A percentile compares a stretch with the other conserved stretches of the same genome.
Conservation (phyloP, 2,888 invertebrate species). For the Rhogogaster chlorosoma region DNA sequence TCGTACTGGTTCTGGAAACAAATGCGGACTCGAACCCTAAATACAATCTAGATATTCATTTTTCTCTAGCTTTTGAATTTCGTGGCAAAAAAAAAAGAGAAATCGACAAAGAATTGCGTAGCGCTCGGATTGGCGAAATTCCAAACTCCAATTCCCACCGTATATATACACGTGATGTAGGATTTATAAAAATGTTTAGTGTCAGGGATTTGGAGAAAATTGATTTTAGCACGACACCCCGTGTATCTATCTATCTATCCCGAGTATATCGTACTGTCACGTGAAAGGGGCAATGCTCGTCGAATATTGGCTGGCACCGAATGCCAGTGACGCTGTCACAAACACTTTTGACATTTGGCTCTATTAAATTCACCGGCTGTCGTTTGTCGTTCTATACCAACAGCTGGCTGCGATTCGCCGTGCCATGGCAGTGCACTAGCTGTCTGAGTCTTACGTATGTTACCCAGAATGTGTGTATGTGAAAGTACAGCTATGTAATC, state of each 20-base stretch:
- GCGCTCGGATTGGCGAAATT: neutral
- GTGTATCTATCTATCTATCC: neutral
- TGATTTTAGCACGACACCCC: neutral
- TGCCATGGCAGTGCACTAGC: neutral
- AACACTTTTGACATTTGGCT: slow-evolving; percentile 44
- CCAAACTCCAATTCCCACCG: neutral
- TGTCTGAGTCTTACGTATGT: slow-evolving; percentile 15
- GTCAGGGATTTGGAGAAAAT: neutral
- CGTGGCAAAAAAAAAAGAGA: neutral
- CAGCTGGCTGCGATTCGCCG: neutral
- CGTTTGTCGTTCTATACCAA: slow-evolving; percentile 18
- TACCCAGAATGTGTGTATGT: neutral
- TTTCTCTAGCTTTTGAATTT: neutral
- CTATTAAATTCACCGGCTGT: slow-evolving; percentile 47
- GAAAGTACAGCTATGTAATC: neutral
- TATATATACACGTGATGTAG: neutral
- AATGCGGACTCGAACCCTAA: neutral
- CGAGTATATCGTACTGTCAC: slow-evolving; percentile 1
- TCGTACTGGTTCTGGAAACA: neutral
- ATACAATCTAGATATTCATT: neutral
- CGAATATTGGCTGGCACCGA: slow-evolving; percentile 75
- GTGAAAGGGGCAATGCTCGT: slow-evolving; percentile 40
- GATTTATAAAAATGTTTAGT: neutral
- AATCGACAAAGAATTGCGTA: neutral
- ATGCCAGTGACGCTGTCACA: slow-evolving; percentile 74